These are phyloP conservation scores for Drosophila erecta DNA, from an alignment of 1,140 invertebrate species.

Conservation along the genomic window DNA sequence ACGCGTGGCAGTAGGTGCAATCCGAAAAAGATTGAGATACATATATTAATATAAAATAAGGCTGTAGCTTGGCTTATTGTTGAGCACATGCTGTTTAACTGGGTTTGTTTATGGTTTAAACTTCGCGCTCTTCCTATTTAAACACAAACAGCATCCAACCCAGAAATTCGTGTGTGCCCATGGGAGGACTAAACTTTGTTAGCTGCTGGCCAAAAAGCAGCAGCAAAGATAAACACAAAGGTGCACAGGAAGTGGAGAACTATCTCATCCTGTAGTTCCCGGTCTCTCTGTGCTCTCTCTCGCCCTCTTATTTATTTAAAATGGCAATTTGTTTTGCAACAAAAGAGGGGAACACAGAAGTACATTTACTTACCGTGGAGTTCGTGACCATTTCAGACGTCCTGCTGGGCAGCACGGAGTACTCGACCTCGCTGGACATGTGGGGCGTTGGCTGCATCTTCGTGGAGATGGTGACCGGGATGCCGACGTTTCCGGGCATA, in stretches of 20 bases:
- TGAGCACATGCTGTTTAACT: background rate
- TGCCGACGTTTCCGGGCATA: constrained; percentile 97
- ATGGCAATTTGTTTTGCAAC: constrained; percentile 73
- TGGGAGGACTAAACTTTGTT: constrained; percentile 57
- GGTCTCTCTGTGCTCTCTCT: background rate
- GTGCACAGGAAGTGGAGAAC: constrained; percentile 30
- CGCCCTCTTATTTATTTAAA: constrained; percentile 68
- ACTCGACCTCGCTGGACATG: constrained; percentile 97
- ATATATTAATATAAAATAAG: too few relatives aligned
- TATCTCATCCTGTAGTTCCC: constrained; percentile 13
- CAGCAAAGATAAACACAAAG: constrained; percentile 48
- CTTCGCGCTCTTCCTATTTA: background rate
- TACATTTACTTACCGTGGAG: constrained; percentile 68
- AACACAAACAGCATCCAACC: background rate
- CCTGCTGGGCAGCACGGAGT: constrained; percentile 97
- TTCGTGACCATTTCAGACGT: constrained; percentile 88
- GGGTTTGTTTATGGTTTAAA: too few relatives aligned
- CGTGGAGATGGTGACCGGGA: constrained; percentile 98
- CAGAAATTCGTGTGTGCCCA: constrained; percentile 13
- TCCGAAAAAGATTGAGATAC: too few relatives aligned
- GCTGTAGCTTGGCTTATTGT: background rate
- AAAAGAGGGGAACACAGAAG: constrained; percentile 33
- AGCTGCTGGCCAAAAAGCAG: constrained; percentile 46
- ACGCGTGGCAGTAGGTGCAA: background rate
- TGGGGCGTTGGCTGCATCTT: constrained; percentile 99